A percentile compares a stretch with the other conserved stretches of the same genome.
These are phyloP conservation scores for Aegithalos caudatus DNA, from an alignment of 2,113 vertebrate genomes.

Conservation along the genomic window DNA sequence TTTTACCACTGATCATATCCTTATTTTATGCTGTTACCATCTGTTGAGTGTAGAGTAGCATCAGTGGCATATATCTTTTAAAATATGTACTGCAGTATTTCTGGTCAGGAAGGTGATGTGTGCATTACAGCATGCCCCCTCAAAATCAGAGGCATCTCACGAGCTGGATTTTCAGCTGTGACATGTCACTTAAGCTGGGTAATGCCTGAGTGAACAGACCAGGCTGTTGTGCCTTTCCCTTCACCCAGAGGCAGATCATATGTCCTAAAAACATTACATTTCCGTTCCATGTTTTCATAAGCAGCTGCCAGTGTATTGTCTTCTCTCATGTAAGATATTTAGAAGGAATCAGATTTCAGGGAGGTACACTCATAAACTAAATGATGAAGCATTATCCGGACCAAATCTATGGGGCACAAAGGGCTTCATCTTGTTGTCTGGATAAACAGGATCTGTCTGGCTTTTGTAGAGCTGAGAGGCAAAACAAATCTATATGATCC, in stretches of 20 bases:
- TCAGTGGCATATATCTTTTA: neutral
- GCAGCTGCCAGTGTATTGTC: neutral
- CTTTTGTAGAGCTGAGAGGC: neutral
- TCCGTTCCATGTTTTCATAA: neutral
- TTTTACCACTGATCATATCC: neutral
- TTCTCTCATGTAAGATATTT: neutral
- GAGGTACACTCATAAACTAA: neutral
- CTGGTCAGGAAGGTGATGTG: neutral
- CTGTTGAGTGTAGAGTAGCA: neutral
- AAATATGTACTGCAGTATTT: neutral
- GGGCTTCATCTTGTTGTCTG: neutral
- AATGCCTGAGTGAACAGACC: neutral
- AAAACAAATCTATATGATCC: neutral
- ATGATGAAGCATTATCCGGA: neutral
- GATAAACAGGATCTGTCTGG: neutral
- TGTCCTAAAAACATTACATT: constrained; percentile 3
- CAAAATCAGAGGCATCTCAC: neutral
- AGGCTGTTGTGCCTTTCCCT: neutral
- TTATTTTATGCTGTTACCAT: neutral
- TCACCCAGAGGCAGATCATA: neutral
- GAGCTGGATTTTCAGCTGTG: constrained; percentile 25
- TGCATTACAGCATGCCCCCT: neutral
- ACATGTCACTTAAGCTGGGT: constrained; percentile 2
- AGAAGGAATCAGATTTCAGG: neutral
- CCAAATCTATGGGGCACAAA: neutral